A percentile compares a stretch with the other conserved stretches of the same genome.
These are phyloP conservation scores for Norana najaformis DNA, from an alignment of 2,888 invertebrate species.

Conservation along the genomic window DNA sequence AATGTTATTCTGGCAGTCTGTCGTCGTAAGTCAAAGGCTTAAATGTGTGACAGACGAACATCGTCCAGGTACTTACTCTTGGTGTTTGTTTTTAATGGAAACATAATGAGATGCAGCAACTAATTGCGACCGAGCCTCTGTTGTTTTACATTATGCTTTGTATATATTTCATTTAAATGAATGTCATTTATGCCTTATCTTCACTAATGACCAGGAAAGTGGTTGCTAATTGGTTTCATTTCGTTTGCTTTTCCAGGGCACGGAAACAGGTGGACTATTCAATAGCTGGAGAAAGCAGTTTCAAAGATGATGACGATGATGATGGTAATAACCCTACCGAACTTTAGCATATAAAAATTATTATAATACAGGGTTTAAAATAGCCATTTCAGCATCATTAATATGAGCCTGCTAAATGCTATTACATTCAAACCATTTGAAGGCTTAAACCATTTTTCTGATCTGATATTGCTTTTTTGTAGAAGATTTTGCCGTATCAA, in stretches of 20 bases:
- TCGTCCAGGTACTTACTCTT: background rate
- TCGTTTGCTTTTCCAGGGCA: background rate
- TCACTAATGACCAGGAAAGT: background rate
- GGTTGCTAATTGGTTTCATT: background rate
- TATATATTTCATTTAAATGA: no score
- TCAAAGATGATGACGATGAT: background rate
- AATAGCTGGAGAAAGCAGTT: background rate
- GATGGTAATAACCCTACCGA: background rate
- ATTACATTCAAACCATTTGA: no score
- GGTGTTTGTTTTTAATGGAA: no score
- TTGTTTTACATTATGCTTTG: no score
- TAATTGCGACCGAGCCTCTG: no score
- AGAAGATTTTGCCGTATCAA: background rate
- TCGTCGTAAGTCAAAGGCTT: background rate
- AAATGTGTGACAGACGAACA: background rate
- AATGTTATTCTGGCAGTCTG: background rate
- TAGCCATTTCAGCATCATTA: background rate
- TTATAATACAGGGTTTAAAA: background rate
- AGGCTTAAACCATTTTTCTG: background rate
- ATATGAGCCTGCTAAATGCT: no score
- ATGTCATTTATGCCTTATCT: background rate
- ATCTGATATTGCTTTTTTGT: background rate
- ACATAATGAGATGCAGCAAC: no score
- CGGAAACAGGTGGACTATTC: slow-evolving; percentile 21
- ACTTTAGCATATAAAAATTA: background rate